Evolutionary conservation across 2,888 invertebrate species (phyloP), one percentile per base, ranked within the genome.

Genomic region (Monochamus alternatus): DNA sequence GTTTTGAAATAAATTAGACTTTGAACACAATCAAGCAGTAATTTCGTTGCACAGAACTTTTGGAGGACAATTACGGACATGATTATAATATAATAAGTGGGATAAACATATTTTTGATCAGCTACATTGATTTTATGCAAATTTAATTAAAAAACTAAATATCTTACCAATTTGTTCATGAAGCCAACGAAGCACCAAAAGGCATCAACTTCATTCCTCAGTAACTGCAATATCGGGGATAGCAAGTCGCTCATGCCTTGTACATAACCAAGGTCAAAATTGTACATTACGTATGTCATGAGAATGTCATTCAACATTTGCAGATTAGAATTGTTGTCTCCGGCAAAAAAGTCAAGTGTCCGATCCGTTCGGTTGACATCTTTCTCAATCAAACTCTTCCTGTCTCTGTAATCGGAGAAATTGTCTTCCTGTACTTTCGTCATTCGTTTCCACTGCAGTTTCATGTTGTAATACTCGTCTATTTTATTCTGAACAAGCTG

Each of bases 131-230:
- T 22, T 22, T 22, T 22, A 22, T 22, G 22, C 22, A 22, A 22
- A 22, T 22, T 22, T 22, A 0, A 22, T 22, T 1, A 22, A 22
- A 22, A 22, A 38, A 7, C 52, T 9, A 64, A 7, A 65, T 77
- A 78, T 90, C 94, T 92, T 88, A 97, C 97, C 88, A 99, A 95
- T 91, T 94, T 94, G 76, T 98, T 94, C 98, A 99, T 99, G 84
- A 98, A 97, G 8, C 98, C 98, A 52, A 96, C 98, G 88, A 99
- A 99, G 89, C 98, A 98, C 99, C 99, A 99, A 90, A 99, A 99
- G 0, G 97, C 95, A 87, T 99, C 98, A 3, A 97, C 96, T 89
- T 99, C 99, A 86, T 97, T 95, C 80, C 95, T 94, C 91, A 98
- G 91, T 63, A 98, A 91, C 85, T 95, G 93, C 72, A 99, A 90